Evolutionary conservation across 2,888 invertebrate species (phyloP).

Genomic region (Sycophila texana): DNA sequence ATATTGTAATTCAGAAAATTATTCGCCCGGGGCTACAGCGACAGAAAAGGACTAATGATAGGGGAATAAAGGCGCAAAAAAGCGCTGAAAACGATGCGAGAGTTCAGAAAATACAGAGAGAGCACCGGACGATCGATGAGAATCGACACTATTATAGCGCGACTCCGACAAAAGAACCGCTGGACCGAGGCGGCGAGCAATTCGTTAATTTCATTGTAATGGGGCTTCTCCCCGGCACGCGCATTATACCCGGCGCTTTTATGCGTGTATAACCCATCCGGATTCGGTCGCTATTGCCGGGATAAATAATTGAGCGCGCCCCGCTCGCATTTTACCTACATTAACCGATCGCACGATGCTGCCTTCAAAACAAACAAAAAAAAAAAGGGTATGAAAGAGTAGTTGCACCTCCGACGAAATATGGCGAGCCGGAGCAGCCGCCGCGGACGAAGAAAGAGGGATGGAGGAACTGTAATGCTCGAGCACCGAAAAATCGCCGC

Average conservation of each 20-base stretch:
- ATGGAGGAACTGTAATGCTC: background rate
- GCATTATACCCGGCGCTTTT: constrained; percentile 59
- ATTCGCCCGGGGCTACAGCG: background rate
- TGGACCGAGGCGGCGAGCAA: constrained; percentile 55
- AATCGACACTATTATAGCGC: constrained; percentile 39
- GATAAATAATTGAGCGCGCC: constrained; percentile 61
- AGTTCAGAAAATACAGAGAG: background rate
- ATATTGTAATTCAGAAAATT: constrained; percentile 52
- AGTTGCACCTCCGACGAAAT: background rate
- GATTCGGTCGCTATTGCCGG: constrained; percentile 19
- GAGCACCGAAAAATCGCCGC: constrained; percentile 18
- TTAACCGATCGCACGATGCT: background rate
- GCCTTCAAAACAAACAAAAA: background rate
- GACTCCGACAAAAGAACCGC: constrained; percentile 55
- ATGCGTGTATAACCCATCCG: constrained; percentile 51
- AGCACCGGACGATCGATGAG: background rate
- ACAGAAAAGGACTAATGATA: constrained; percentile 19
- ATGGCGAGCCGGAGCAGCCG: background rate
- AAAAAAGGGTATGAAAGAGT: background rate
- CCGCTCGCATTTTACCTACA: background rate
- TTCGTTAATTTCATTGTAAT: constrained; percentile 66
- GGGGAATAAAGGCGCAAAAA: constrained; percentile 21
- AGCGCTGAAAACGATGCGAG: background rate
- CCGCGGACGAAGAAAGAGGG: background rate
- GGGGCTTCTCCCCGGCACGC: constrained; percentile 52